These are phyloP conservation scores for Hycleus cichorii DNA, from an alignment of 1,140 invertebrate genomes.

Conservation along the genomic window DNA sequence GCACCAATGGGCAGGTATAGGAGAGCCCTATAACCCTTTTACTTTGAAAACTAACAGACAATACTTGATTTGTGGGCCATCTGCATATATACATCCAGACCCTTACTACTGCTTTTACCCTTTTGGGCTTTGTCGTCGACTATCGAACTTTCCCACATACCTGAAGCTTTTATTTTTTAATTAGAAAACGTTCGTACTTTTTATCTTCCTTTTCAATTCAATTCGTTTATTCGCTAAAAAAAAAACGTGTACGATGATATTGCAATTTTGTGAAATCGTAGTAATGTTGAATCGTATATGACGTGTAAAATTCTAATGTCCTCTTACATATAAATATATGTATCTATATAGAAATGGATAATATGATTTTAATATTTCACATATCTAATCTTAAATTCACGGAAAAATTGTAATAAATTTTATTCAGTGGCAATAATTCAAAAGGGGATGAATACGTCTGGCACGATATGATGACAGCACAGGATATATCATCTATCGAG, in stretches of 20 bases:
- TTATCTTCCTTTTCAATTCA: too few species aligned
- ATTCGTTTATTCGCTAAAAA: too few species aligned
- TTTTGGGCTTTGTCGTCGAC: background rate
- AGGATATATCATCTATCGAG: constrained; percentile 38
- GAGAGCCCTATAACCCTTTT: constrained; percentile 21
- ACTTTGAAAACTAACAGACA: constrained; percentile 20
- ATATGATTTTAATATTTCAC: constrained; percentile 37
- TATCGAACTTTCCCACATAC: background rate
- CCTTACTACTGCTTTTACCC: background rate
- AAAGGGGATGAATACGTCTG: constrained; percentile 35
- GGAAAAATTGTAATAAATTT: constrained; percentile 39
- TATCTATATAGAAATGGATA: constrained; percentile 4
- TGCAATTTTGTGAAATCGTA: too few species aligned
- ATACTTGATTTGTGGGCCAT: constrained; percentile 36
- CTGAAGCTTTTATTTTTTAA: too few species aligned
- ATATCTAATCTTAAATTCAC: constrained; percentile 34
- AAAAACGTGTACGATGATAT: too few species aligned
- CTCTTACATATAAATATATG: too few species aligned
- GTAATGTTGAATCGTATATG: too few species aligned
- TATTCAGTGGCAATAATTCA: constrained; percentile 38
- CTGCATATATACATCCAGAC: constrained; percentile 24
- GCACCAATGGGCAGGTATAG: constrained; percentile 35
- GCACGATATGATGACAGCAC: constrained; percentile 33
- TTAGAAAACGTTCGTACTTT: too few species aligned
- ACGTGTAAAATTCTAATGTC: too few species aligned